A percentile compares a stretch with the other conserved stretches of the same genome.
These are phyloP conservation scores for Stichopus chloronotus DNA, from an alignment of 35 echinoderm and acorn worm genomes.

Conservation along the genomic window DNA sequence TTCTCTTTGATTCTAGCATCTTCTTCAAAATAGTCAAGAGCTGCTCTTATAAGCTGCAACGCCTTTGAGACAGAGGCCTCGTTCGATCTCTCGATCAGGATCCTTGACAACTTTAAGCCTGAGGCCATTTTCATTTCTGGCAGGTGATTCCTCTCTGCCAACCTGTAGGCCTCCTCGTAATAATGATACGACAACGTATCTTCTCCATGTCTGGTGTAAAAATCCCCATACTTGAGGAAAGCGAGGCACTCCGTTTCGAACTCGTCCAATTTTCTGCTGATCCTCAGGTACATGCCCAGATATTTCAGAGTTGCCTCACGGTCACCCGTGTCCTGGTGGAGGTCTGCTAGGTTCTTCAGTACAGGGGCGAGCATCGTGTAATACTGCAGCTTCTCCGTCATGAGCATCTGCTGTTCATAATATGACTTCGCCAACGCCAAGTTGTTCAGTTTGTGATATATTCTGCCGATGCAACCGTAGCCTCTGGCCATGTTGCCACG, in stretches of 20 bases:
- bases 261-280: conserved; percentile 90
- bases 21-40: conserved; percentile 55
- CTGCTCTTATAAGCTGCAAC: conserved; percentile 50
- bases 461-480: conserved; percentile 84
- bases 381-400: conserved; percentile 78
- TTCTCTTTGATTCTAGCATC: conserved; percentile 8
- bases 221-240: conserved; percentile 73
- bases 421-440: conserved; percentile 75
- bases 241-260: conserved; percentile 91
- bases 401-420: conserved; percentile 85
- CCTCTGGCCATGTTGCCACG: conserved; percentile 76
- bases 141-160: conserved; percentile 66
- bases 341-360: conserved; percentile 73
- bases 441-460: conserved; percentile 78
- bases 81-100: conserved; percentile 65
- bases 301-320: conserved; percentile 63
- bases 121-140: conserved; percentile 42
- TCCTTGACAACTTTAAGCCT: conserved; percentile 64
- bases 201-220: conserved; percentile 56
- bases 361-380: conserved; percentile 72
- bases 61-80: conserved; percentile 60
- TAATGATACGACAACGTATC: conserved; percentile 73
- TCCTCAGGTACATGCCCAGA: conserved; percentile 71
- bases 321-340: conserved; percentile 64
- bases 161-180: conserved; percentile 74